Evolutionary conservation across 2,797 vertebrate species (phyloP).

Genomic region (Dipus sagitta): DNA sequence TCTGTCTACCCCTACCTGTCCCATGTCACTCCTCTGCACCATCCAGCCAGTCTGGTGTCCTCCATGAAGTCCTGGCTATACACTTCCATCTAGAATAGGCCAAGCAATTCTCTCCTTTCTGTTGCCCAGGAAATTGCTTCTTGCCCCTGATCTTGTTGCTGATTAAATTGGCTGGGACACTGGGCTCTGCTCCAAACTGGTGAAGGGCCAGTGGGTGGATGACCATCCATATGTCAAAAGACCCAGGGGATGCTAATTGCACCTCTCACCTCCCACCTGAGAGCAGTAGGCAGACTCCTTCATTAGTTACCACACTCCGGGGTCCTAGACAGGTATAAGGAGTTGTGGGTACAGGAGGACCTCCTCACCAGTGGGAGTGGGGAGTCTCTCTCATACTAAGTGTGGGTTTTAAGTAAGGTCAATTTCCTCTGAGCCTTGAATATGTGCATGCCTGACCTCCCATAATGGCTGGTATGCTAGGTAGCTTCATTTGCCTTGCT

Average conservation of each 20-base stretch:
- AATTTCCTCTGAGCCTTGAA: not conserved
- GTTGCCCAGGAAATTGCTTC: not conserved
- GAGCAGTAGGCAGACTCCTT: not conserved
- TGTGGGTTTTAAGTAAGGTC: not conserved
- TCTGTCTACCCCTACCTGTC: not conserved
- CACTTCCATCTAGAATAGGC: fast-evolving
- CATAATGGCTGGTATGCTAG: fast-evolving
- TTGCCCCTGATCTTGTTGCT: not conserved
- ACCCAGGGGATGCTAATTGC: not conserved
- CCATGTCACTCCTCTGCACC: not conserved
- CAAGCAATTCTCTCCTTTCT: too few species aligned
- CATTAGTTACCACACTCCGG: not conserved
- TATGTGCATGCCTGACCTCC: too few species aligned
- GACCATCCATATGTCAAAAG: too few species aligned
- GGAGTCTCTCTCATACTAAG: fast-evolving
- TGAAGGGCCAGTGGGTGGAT: not conserved
- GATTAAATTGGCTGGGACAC: fast-evolving
- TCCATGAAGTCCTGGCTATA: not conserved
- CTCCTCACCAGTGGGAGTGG: not conserved
- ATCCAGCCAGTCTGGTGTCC: not conserved
- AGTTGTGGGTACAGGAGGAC: not conserved
- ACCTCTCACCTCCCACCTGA: not conserved
- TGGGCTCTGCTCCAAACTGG: not conserved
- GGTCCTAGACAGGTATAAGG: not conserved
- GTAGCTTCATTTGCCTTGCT: fast-evolving